These are phyloP conservation scores for Trachemys scripta DNA, from an alignment of 2,113 vertebrate species.

Conservation along the genomic window DNA sequence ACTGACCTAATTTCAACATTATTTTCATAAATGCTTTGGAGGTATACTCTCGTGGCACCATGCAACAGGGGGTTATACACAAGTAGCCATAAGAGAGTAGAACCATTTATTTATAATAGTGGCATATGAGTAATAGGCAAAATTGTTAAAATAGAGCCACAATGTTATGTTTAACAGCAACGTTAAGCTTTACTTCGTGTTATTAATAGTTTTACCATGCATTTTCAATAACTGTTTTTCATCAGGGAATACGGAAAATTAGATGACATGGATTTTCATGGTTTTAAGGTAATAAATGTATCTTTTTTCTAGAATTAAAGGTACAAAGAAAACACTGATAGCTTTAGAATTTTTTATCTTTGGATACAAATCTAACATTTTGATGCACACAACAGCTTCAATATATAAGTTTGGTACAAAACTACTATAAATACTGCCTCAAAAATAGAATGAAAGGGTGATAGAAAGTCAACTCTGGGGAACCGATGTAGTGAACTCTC, in stretches of 20 bases:
- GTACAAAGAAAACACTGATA: not conserved
- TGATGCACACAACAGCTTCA: not conserved
- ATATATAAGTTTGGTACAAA: not conserved
- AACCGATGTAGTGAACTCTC: not conserved
- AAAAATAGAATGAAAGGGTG: rapidly evolving
- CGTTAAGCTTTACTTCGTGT: not conserved
- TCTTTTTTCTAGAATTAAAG: not conserved
- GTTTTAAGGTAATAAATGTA: not conserved
- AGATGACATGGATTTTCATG: not conserved
- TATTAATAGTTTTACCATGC: not conserved
- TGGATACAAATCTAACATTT: not conserved
- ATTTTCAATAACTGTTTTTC: not conserved
- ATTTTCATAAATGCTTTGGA: not conserved
- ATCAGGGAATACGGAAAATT: not conserved
- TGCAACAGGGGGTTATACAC: not conserved
- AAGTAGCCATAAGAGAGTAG: not conserved
- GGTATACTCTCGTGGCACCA: not conserved
- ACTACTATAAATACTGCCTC: not conserved
- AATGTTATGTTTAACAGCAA: rapidly evolving
- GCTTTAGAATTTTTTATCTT: not conserved
- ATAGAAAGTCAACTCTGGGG: not conserved
- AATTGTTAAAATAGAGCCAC: rapidly evolving
- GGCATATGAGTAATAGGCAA: not conserved
- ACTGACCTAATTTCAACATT: not conserved
- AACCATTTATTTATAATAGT: not conserved